Evolutionary conservation across 2,888 invertebrate genomes (phyloP), one percentile per base, ranked within the genome.

Genomic region (Ophraella communa): DNA sequence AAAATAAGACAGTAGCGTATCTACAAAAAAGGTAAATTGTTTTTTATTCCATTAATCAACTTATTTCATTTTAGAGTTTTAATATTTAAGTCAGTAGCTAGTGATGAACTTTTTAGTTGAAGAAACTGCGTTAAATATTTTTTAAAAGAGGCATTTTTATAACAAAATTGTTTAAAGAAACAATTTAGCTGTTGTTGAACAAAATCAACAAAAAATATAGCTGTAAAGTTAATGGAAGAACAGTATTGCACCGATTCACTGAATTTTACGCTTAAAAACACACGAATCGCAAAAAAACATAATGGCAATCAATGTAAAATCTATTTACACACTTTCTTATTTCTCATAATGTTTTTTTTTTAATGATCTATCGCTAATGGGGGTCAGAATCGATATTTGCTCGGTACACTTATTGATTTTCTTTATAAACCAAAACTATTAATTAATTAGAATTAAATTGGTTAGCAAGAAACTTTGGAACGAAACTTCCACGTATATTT

Each of bases 311-410:
- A 62, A 49, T 57, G 42, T 57, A 21, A n/a, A 57, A 57, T 57
- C 62, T 51, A 42, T 57, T 53, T 44, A 62, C 62, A 56, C 62
- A 62, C 62, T 62, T 57, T 62, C 62, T 62, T 57, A 62, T 57
- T 62, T 62, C 52, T 21, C 20, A 27, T 17, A 21, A 21, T 4
- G 51, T 59, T 60, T 39, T 62, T 56, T 59, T 59, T 44, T 27
- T 56, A 53, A 53, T 52, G 20, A 53, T 33, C 33, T 45, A 51
- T 45, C 44, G 57, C 51, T 63, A 51, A 52, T 58, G 63, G 57
- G 52, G 53, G 63, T 63, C 63, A 35, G 45, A 51, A 27, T 24
- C 20, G 52, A 20, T 45, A 63, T 58, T 63, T 63, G 51, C 45
- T 63, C 53, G 45, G 42, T 52, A 58, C 23, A 47, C 47, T 33